A percentile compares a stretch with the other conserved stretches of the same genome.
Conservation (phyloP, 2,888 invertebrate genomes). For the Eumacrocentrus americanus region DNA sequence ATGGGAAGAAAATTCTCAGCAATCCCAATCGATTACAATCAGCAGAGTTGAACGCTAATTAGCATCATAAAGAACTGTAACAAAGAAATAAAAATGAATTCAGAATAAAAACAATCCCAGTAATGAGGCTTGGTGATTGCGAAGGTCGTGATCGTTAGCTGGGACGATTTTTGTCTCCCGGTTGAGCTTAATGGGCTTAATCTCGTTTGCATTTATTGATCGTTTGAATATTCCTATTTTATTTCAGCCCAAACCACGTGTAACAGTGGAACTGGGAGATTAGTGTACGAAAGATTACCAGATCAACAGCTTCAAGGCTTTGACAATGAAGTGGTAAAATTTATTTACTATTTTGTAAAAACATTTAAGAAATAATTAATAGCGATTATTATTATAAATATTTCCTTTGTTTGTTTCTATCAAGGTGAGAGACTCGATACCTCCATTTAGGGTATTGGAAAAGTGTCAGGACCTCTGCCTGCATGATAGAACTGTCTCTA, state of each 20-base stretch:
- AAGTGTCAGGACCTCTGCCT: constrained; percentile 87
- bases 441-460: constrained; percentile 85
- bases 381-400: too few species aligned
- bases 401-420: constrained; percentile 1
- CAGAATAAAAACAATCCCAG: constrained; percentile 15
- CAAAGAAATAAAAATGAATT: constrained; percentile 33
- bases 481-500: constrained; percentile 76
- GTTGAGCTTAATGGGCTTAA: constrained; percentile 3
- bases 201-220: background rate
- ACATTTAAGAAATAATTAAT: too few species aligned
- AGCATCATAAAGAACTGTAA: constrained; percentile 16
- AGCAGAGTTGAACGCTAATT: constrained; percentile 1
- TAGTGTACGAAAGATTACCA: constrained; percentile 86
- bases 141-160: constrained; percentile 25
- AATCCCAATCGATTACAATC: background rate
- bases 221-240: background rate
- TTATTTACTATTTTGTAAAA: constrained; percentile 21
- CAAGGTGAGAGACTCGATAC: constrained; percentile 76
- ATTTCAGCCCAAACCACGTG: constrained; percentile 84
- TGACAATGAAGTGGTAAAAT: constrained; percentile 82
- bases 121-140: constrained; percentile 18
- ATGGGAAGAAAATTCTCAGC: background rate
- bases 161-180: constrained; percentile 21
- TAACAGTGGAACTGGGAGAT: constrained; percentile 86
- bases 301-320: constrained; percentile 89